Conservation (phyloP, 2,888 invertebrate species). For the Holacanthella duospinosa region DNA sequence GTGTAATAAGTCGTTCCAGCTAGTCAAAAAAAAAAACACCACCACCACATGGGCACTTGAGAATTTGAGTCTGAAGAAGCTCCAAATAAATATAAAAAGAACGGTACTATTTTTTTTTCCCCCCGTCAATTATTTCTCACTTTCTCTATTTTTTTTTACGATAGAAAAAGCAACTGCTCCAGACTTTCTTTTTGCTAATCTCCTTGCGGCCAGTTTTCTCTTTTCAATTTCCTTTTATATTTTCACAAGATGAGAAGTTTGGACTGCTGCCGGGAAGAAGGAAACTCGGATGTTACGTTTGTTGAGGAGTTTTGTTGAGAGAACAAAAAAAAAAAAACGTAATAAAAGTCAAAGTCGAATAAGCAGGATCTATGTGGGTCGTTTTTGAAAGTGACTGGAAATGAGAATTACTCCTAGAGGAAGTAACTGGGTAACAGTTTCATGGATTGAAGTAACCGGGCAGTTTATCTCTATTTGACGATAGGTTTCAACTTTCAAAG, state of each 20-base stretch:
- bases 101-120: neutral
- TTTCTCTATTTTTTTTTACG: neutral
- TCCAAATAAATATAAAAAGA: neutral
- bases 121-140: constrained; percentile 4
- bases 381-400: neutral
- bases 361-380: neutral
- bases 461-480: neutral
- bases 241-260: neutral
- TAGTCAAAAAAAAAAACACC: neutral
- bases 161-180: no score
- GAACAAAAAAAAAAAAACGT: neutral
- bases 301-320: neutral
- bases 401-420: neutral
- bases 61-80: neutral
- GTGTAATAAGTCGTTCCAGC: no score
- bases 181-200: neutral
- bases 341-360: constrained; percentile 3
- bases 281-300: neutral
- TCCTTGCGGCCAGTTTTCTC: neutral
- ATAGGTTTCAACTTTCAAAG: neutral
- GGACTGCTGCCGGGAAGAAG: neutral
- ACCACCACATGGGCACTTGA: neutral
- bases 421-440: neutral
- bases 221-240: neutral
- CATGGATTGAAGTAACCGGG: neutral